A percentile compares a stretch with the other conserved stretches of the same genome.
Conservation (phyloP, 2,113 vertebrate genomes). For the Gulo gulo region DNA sequence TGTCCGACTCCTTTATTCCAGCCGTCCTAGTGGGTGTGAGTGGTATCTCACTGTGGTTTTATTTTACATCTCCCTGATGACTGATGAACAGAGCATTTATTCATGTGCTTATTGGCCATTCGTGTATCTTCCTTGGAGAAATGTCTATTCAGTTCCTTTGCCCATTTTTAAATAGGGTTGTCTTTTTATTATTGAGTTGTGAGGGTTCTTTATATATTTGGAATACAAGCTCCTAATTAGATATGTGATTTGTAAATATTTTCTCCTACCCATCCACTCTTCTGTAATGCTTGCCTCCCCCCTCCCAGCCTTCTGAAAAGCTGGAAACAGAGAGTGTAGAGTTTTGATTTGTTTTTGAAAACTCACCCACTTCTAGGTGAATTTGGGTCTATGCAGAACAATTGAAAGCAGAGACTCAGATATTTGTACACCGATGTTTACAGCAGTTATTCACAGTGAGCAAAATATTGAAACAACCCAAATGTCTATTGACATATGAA, state of each 20-base stretch:
- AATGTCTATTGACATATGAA: background rate
- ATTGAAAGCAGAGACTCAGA: background rate
- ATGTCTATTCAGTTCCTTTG: background rate
- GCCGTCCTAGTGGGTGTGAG: background rate
- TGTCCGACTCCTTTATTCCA: background rate
- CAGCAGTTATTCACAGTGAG: background rate
- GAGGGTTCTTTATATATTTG: background rate
- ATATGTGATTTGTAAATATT: background rate
- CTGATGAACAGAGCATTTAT: background rate
- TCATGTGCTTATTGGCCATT: background rate
- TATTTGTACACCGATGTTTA: background rate
- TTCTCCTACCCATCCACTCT: background rate
- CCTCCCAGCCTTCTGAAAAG: background rate
- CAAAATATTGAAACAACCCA: background rate
- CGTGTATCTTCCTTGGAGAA: background rate
- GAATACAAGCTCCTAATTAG: background rate
- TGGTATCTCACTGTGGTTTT: background rate
- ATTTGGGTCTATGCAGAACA: background rate
- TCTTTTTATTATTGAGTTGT: background rate
- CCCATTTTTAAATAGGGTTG: background rate
- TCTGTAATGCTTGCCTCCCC: background rate
- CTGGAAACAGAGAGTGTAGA: background rate
- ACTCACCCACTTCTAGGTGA: background rate
- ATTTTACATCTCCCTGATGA: background rate
- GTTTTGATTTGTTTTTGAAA: background rate